phyloP scores from a whole-genome alignment of 2,888 invertebrate genomes.

The Gymnosoma rotundatum region DNA sequence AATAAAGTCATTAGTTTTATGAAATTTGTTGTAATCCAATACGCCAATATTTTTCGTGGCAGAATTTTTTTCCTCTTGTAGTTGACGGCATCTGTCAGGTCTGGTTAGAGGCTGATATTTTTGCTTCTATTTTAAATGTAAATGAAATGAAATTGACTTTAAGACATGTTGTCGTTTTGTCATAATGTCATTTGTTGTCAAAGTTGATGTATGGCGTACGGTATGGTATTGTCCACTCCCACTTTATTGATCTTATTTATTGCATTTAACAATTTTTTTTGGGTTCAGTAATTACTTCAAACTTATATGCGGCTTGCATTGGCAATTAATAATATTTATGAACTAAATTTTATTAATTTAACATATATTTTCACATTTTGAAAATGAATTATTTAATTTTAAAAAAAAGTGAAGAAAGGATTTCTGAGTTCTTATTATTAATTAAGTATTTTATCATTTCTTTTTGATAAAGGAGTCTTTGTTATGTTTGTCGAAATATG shows the following conservation, averaged over 20 bases:
- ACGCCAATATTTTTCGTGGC: slow-evolving; percentile 33
- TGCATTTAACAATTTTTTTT: neutral
- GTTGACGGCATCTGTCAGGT: slow-evolving; percentile 28
- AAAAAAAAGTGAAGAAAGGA: too few species aligned
- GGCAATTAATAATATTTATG: slow-evolving; percentile 14
- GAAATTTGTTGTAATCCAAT: slow-evolving; percentile 39
- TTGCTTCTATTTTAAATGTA: neutral
- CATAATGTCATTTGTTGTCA: slow-evolving; percentile 63
- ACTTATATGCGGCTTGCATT: neutral
- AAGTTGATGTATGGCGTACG: slow-evolving; percentile 55
- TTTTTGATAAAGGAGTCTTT: too few species aligned
- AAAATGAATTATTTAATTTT: too few species aligned
- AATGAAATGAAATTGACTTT: slow-evolving; percentile 58
- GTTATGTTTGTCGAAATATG: too few species aligned
- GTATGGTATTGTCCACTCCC: slow-evolving; percentile 60
- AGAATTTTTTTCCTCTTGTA: neutral
- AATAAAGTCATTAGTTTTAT: slow-evolving; percentile 65
- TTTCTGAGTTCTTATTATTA: too few species aligned
- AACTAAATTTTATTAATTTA: too few species aligned
- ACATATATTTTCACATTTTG: neutral
- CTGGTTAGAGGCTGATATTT: slow-evolving; percentile 1
- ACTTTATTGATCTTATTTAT: slow-evolving; percentile 61
- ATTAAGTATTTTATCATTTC: too few species aligned
- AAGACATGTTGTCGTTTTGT: slow-evolving; percentile 48
- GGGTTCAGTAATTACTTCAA: neutral